Evolutionary conservation across 2,113 vertebrate genomes (phyloP).

Genomic region (Apus apus): DNA sequence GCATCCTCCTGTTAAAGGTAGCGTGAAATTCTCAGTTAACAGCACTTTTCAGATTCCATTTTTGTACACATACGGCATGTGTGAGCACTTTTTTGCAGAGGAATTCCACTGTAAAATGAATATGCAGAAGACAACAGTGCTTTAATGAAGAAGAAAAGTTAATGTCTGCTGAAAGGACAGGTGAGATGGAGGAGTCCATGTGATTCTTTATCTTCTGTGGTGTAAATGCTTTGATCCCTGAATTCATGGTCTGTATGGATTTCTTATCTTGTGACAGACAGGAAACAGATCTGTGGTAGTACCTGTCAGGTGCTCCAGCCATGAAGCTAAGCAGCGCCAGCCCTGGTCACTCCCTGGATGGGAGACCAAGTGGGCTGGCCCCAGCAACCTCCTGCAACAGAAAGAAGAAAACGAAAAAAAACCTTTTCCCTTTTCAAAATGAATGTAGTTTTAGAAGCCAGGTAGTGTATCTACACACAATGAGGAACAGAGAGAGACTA

Average conservation of each 20-base stretch:
- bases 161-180: background rate
- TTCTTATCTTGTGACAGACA: background rate
- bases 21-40: background rate
- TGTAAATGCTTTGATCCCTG: background rate
- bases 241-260: background rate
- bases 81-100: background rate
- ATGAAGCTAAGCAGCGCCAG: too few species aligned
- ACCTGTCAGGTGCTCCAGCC: too few species aligned
- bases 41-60: background rate
- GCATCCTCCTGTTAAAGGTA: background rate
- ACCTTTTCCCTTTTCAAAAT: too few species aligned
- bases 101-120: background rate
- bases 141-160: background rate
- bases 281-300: too few species aligned
- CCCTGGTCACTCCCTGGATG: too few species aligned
- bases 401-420: too few species aligned
- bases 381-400: too few species aligned
- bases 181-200: fast-evolving
- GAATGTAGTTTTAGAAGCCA: too few species aligned
- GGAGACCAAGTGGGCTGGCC: too few species aligned
- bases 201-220: background rate
- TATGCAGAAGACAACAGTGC: background rate
- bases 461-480: too few species aligned
- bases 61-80: background rate
- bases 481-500: too few species aligned